phyloP scores from a whole-genome alignment of 2,113 vertebrate species.

The Dicaeum eximium region DNA sequence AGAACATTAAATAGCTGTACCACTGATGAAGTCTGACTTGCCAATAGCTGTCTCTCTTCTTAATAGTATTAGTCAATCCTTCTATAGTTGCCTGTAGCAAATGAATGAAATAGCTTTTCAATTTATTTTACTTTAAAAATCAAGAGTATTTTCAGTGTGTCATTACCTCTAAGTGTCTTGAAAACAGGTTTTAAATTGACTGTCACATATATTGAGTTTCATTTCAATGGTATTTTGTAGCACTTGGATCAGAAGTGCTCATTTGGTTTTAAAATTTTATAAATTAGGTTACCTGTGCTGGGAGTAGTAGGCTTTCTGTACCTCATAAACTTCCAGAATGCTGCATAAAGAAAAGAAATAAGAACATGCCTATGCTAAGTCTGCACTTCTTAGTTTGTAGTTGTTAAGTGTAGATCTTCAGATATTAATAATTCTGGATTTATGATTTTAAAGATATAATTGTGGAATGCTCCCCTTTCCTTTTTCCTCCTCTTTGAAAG shows the following conservation, averaged over 20 bases:
- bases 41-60: background rate
- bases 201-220: background rate
- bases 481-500: background rate
- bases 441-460: background rate
- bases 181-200: background rate
- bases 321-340: background rate
- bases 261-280: background rate
- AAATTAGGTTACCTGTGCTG: background rate
- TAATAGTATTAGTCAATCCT: background rate
- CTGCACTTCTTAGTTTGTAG: background rate
- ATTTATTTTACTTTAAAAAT: background rate
- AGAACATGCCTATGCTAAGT: background rate
- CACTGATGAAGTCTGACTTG: background rate
- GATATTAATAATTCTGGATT: background rate
- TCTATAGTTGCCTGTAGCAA: background rate
- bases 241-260: background rate
- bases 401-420: background rate
- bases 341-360: background rate
- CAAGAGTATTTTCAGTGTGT: background rate
- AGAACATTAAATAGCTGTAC: background rate
- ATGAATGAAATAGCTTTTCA: background rate
- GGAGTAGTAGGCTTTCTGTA: background rate
- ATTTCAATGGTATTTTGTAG: background rate
- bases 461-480: background rate
- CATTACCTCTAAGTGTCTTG: background rate